Base-by-base conservation (phyloP, 2,888 invertebrate species). In the Torymus aiolomorphi region DNA sequence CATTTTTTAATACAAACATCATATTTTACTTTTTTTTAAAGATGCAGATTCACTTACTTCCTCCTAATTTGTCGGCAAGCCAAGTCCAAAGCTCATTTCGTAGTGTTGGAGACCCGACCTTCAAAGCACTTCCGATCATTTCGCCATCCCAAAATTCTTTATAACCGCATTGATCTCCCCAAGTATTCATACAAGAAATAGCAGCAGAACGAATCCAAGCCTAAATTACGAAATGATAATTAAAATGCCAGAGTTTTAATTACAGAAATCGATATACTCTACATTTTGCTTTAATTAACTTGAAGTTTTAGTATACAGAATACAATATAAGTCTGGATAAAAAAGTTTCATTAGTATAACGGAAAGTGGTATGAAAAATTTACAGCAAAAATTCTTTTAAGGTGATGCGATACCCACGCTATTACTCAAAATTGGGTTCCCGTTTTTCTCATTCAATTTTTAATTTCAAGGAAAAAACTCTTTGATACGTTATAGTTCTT, bases 101-200 rank as follows among this genome's bases (percentile, higher is more conserved):
- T 0, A 97, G 92, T 61, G 94, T 93, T 0, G 98, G 98, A 62
- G 97, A 96, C 76, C 97, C 97, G 0, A 93, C 91, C 88, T 96
- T 96, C 4, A 98, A 91, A 1, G 96, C 96, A 91, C 98, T 97
- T 14, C 93, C 93, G 82, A 98, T 93, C 93, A 97, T 96, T 92
- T 98, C 98, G 2, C 95, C 95, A 76, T 98, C 98, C 80, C 97
- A 95, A 86, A 96, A 94, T 84, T 95, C 95, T 82, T 95, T 94
- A 84, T 94, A 94, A 0, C 96, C 96, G 78, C 96, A 95, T 85
- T 95, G 94, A 73, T 95, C 95, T 61, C 95, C 95, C 95, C 97
- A 98, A 2, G 95, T 92, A 87, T 96, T 96, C 62, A 97, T 94
- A 84, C 97, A 96, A n/a, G 94, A 92, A 51, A 96, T 92, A 0